These are phyloP conservation scores for Spilosoma lubricipeda DNA, from an alignment of 2,888 invertebrate species.

Conservation along the genomic window DNA sequence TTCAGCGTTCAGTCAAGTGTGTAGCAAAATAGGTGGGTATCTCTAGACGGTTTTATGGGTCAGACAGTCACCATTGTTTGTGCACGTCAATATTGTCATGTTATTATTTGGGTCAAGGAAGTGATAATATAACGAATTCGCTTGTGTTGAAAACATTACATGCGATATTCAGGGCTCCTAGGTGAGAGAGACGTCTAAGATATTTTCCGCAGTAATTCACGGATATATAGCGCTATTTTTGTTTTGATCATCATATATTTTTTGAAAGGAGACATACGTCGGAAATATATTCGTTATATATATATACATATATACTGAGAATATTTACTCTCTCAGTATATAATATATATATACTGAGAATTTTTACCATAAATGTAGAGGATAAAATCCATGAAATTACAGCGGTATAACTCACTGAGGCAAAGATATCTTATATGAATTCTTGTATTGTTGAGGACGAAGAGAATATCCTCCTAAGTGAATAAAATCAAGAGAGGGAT, in stretches of 20 bases:
- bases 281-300: neutral
- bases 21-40: slow-evolving; percentile 45
- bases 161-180: neutral
- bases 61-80: slow-evolving; percentile 25
- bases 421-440: neutral
- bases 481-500: neutral
- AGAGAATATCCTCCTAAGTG: neutral
- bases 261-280: neutral
- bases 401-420: neutral
- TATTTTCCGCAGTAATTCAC: neutral
- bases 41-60: slow-evolving; percentile 40
- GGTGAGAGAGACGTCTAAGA: neutral
- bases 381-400: neutral
- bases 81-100: slow-evolving; percentile 31
- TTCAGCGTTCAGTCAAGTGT: slow-evolving; percentile 34
- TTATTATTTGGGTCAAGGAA: slow-evolving; percentile 25
- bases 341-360: too few species aligned
- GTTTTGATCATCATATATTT: neutral
- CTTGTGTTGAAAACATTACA: neutral
- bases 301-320: too few species aligned
- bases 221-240: neutral
- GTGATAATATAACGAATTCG: slow-evolving; percentile 1
- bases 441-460: neutral
- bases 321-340: too few species aligned
- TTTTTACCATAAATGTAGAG: neutral